Evolutionary conservation across 2,888 invertebrate genomes (phyloP).

Genomic region (Drosophila rubida): DNA sequence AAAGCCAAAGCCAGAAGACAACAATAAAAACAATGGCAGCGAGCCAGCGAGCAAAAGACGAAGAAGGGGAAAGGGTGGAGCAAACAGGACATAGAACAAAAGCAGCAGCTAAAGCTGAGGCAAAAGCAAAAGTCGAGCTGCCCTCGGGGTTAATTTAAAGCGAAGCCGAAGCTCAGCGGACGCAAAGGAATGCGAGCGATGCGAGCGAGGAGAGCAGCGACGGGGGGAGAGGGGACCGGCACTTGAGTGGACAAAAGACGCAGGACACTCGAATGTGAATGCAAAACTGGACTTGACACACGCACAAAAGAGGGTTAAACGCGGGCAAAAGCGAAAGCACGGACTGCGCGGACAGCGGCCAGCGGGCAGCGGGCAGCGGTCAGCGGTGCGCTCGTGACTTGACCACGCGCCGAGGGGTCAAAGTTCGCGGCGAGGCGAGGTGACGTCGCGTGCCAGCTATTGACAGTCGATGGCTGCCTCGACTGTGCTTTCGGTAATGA

Average conservation of each 20-base stretch:
- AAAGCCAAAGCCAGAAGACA: constrained; percentile 77
- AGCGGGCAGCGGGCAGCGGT: constrained; percentile 20
- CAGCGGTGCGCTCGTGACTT: constrained; percentile 34
- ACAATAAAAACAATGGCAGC: constrained; percentile 56
- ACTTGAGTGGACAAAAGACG: constrained; percentile 73
- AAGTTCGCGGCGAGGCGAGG: constrained; percentile 28
- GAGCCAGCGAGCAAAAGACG: background rate
- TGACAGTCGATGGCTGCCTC: constrained; percentile 14
- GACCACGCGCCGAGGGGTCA: constrained; percentile 50
- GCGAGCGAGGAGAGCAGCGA: background rate
- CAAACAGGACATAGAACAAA: constrained; percentile 55
- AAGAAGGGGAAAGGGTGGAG: constrained; percentile 10
- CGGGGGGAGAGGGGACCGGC: constrained; percentile 27
- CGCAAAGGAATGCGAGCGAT: constrained; percentile 23
- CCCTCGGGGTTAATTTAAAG: constrained; percentile 73
- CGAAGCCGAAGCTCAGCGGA: constrained; percentile 54
- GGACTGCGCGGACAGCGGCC: too few relatives aligned
- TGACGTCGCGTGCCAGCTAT: constrained; percentile 36
- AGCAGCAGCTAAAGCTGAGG: constrained; percentile 31
- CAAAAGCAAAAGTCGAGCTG: constrained; percentile 59
- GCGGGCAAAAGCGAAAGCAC: constrained; percentile 5
- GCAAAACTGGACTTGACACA: constrained; percentile 73
- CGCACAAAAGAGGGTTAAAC: constrained; percentile 61
- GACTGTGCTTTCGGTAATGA: constrained; percentile 19
- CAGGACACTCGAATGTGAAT: constrained; percentile 40